Evolutionary conservation across 2,888 invertebrate genomes (phyloP), one percentile per base, ranked within the genome.

Genomic region (Griposia aprilina): DNA sequence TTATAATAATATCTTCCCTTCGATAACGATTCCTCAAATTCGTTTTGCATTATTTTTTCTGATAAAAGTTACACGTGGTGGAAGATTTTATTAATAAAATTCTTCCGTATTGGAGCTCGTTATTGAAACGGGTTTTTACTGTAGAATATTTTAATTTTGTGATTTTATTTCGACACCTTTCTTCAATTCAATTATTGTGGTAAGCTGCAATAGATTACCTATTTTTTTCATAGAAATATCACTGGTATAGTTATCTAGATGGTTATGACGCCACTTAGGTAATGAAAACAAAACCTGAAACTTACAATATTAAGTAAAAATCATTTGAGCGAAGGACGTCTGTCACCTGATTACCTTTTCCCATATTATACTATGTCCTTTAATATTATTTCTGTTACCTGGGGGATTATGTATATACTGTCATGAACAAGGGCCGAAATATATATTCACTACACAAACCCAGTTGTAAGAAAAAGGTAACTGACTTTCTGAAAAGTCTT

Each of bases 1-100:
- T 76, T 77, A 82, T 80, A 87, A 82, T 84, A 84, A 79, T 84
- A 80, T 73, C 20, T 71, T 65, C 26, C n/a, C 74, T n/a, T 41
- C 45, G 67, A 60, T 68, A 84, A 71, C 57, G 57, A 57, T 84
- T 52, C 60, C 69, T 80, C 50, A 62, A 78, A 84, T 74, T 66
- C 77, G 63, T 74, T 82, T 78, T 73, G 41, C 63, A 69, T 67
- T 78, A 76, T 79, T 78, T 74, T 55, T 10, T 36, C 57, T 62
- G 71, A 74, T 72, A 80, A 66, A 74, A 48, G 62, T 76, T 55
- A 66, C 60, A 78, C 80, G 80, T 75, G 65, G 57, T 52, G 50
- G 57, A 66, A 72, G 30, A 76, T 73, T 75, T 74, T 78, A 86
- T 76, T 80, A 83, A 74, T 78, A 57, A 67, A 75, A 75, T 52